Evolutionary conservation across 2,113 vertebrate genomes (phyloP).

Genomic region (Myiopsitta monachus): DNA sequence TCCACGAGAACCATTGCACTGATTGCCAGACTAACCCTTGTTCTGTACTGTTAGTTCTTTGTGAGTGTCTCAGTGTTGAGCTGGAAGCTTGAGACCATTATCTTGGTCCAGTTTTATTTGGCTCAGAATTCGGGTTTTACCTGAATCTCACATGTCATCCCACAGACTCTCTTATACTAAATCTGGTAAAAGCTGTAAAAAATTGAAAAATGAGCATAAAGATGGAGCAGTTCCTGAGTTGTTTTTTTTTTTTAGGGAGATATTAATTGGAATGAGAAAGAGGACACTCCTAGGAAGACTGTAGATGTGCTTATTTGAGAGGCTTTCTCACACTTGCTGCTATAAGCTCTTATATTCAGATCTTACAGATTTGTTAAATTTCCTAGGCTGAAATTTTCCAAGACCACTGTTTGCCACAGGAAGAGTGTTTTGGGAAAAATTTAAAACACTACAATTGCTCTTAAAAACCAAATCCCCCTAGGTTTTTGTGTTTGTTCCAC

Average conservation of each 20-base stretch:
- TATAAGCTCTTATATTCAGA: neutral
- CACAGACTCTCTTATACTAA: neutral
- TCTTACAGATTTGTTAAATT: neutral
- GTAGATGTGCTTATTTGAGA: neutral
- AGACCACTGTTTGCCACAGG: neutral
- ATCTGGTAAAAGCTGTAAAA: neutral
- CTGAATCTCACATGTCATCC: neutral
- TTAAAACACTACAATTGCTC: neutral
- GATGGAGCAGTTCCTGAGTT: neutral
- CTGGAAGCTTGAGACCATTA: neutral
- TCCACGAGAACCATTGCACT: neutral
- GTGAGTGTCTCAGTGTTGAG: neutral
- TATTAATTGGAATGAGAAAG: neutral
- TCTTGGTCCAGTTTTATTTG: neutral
- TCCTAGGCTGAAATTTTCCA: neutral
- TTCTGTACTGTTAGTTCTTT: neutral
- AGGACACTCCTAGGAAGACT: neutral
- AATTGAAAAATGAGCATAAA: neutral
- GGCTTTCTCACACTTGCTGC: neutral
- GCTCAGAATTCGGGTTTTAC: neutral
- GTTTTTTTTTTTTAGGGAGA: neutral
- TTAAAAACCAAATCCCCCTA: neutral
- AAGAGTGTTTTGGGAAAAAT: neutral
- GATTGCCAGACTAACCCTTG: neutral
- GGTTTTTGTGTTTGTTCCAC: neutral